Evolutionary conservation across 1,140 invertebrate species (phyloP), one percentile per base, ranked within the genome.

Genomic region (Neodiprion lecontei): DNA sequence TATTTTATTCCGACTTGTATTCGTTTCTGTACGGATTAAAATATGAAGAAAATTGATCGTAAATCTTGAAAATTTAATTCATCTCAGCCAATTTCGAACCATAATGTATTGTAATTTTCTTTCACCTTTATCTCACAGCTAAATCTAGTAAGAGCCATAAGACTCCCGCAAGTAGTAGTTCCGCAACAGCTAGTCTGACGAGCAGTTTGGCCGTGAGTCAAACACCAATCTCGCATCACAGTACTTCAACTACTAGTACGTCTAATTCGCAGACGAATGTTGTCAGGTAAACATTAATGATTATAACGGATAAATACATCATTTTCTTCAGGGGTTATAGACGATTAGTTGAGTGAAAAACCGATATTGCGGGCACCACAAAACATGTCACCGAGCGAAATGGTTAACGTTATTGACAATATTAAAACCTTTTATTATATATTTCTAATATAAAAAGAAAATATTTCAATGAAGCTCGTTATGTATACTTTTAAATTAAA

Each of bases 131-230:
- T 9, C 53, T 17, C 7, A 69, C 78, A 88, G 87, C 87, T 83
- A 88, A 88, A 83, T 88, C 87, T 84, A 88, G 83, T 75, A 88
- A 88, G 61, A 87, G 87, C 86, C 87, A 88, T 79, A 87, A 87
- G 80, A 83, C 85, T 71, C 82, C 84, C 68, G 79, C 86, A 21
- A 80, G 80, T 70, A 78, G 23, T 48, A 78, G 21, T 73, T 82
- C 80, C 80, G 83, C 77, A 75, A 80, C 78, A 78, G 84, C 81
- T 81, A 85, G 82, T 73, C 83, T 81, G 69, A 82, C 83, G 70
- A 77, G 83, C 65, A 87, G 80, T 79, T 81, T 85, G 82, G 84
- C 83, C 11, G 72, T 78, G n/a, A 77, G 65, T 67, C 87, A 86
- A 76, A 79, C 85, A 48, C 78, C 82, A 69, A 81, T 87, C 49